Percentiles rank a stretch among this genome's conserved stretches.
Conservation (phyloP, 2,888 invertebrate species). For the Melinaea marsaeus region DNA sequence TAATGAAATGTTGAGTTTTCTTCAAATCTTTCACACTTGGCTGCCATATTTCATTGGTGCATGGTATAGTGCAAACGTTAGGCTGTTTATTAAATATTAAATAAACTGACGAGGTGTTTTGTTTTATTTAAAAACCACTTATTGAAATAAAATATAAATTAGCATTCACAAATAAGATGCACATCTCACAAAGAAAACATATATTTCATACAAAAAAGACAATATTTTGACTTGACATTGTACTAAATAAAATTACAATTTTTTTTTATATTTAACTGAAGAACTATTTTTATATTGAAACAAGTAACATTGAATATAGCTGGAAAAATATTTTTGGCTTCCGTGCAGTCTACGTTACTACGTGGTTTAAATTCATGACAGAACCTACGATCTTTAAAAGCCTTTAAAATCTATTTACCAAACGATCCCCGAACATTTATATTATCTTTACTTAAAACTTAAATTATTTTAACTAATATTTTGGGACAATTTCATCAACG, state of each 20-base stretch:
- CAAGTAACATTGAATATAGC: conserved; percentile 11
- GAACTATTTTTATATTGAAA: conserved; percentile 11
- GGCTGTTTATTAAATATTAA: conserved; percentile 21
- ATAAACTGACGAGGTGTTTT: not conserved
- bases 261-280: not conserved
- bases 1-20: no score
- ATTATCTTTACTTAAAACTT: no score
- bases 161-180: no score
- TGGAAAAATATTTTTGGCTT: conserved; percentile 47
- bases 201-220: conserved; percentile 54
- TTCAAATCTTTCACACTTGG: no score
- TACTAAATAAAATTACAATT: conserved; percentile 29
- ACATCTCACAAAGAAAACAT: conserved; percentile 31
- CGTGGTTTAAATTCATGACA: conserved; percentile 23
- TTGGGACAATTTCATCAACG: conserved; percentile 15
- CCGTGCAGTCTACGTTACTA: conserved; percentile 53
- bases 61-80: conserved; percentile 22
- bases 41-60: no score
- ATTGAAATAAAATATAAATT: no score
- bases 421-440: no score
- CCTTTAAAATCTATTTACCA: no score
- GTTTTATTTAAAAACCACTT: no score
- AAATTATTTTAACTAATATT: not conserved
- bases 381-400: not conserved
- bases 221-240: conserved; percentile 28